Evolutionary conservation across 1,140 invertebrate genomes (phyloP).

Genomic region (Asobara japonica): DNA sequence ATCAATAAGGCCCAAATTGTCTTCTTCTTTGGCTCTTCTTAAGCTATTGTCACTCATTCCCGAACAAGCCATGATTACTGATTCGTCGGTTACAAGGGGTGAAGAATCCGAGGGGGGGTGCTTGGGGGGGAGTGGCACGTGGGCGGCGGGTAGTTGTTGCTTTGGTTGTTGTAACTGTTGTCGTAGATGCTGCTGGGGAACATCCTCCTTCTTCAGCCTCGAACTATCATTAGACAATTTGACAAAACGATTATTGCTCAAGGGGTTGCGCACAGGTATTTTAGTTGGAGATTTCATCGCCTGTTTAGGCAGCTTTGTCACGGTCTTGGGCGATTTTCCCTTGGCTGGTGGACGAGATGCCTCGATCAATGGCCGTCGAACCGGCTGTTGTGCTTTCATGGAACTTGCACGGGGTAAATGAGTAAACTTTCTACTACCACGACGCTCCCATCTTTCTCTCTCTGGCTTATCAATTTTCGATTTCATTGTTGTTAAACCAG

Average conservation of each 20-base stretch:
- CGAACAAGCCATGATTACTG: neutral
- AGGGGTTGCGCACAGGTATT: slow-evolving; percentile 32
- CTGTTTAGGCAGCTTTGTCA: slow-evolving; percentile 38
- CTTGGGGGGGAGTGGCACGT: neutral
- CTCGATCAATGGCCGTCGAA: neutral
- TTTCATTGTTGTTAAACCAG: slow-evolving; percentile 48
- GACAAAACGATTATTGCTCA: slow-evolving; percentile 18
- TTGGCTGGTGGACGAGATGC: neutral
- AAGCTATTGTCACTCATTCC: neutral
- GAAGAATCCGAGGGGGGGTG: neutral
- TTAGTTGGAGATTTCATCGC: slow-evolving; percentile 30
- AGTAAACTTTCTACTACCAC: slow-evolving; percentile 21
- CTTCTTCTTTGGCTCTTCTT: neutral
- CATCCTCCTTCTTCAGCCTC: neutral
- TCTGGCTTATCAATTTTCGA: slow-evolving; percentile 49
- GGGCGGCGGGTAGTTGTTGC: neutral
- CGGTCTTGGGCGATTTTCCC: slow-evolving; percentile 3
- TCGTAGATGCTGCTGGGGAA: neutral
- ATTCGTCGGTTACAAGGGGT: slow-evolving; percentile 8
- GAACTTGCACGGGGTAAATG: slow-evolving; percentile 26
- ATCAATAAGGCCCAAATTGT: slow-evolving; percentile 47
- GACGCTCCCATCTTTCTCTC: slow-evolving; percentile 25
- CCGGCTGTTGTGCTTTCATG: neutral
- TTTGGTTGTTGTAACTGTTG: neutral
- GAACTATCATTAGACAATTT: slow-evolving; percentile 8